Evolutionary conservation across 2,888 invertebrate species (phyloP).

Genomic region (Apodemia hepburni): DNA sequence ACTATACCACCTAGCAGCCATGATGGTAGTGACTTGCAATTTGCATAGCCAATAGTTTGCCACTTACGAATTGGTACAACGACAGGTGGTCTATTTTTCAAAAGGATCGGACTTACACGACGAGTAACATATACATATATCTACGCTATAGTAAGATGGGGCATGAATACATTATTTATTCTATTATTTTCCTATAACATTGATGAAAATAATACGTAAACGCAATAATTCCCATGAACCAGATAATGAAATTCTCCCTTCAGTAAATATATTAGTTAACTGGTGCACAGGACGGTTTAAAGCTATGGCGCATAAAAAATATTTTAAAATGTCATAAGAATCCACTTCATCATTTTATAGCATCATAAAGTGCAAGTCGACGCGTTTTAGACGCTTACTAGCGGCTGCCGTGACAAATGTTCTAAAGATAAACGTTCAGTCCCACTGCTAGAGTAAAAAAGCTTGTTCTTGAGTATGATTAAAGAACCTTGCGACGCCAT

Average conservation of each 20-base stretch:
- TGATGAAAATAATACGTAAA: background rate
- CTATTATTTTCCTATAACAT: background rate
- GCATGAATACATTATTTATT: too few relatives aligned
- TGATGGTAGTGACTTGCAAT: too few relatives aligned
- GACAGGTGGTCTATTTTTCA: too few relatives aligned
- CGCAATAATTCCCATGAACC: background rate
- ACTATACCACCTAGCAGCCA: too few relatives aligned
- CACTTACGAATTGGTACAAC: too few relatives aligned
- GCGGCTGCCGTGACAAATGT: conserved; percentile 49
- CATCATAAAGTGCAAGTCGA: conserved; percentile 48
- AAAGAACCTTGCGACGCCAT: background rate
- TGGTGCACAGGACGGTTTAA: conserved; percentile 7
- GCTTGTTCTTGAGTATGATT: background rate
- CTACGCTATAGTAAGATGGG: too few relatives aligned
- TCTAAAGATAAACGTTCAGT: conserved; percentile 23
- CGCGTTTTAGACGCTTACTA: conserved; percentile 32
- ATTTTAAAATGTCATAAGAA: conserved; percentile 34
- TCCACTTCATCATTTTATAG: conserved; percentile 43
- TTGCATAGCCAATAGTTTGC: too few relatives aligned
- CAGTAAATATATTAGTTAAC: background rate
- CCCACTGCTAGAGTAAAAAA: background rate
- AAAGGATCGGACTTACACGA: too few relatives aligned
- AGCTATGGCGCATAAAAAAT: conserved; percentile 28
- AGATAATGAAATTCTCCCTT: background rate
- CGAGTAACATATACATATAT: too few relatives aligned